Percentiles rank a stretch among this genome's conserved stretches.
phyloP scores from a whole-genome alignment of 2,797 vertebrate genomes.

The Gymnocypris eckloni region DNA sequence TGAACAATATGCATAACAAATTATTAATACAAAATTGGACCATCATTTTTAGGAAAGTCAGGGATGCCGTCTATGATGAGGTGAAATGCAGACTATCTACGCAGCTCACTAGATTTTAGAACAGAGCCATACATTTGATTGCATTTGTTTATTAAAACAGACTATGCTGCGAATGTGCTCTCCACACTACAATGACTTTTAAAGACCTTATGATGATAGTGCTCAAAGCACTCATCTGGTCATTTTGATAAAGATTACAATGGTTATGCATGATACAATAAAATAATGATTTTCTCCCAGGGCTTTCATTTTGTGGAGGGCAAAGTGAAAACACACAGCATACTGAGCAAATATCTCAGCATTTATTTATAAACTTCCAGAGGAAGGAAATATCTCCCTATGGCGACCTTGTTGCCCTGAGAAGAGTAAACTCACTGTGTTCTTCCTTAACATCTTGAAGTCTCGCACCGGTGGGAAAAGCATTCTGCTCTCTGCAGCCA shows the following conservation, averaged over 20 bases:
- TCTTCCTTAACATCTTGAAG: slow-evolving; percentile 8
- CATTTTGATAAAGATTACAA: slow-evolving; percentile 40
- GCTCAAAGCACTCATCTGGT: slow-evolving; percentile 25
- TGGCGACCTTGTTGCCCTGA: slow-evolving; percentile 6
- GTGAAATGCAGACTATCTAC: background rate
- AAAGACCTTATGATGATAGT: slow-evolving; percentile 28
- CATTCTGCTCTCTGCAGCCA: slow-evolving; percentile 16
- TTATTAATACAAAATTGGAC: background rate
- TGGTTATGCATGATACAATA: slow-evolving; percentile 22
- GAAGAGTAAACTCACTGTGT: slow-evolving; percentile 14
- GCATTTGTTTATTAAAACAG: slow-evolving; percentile 13
- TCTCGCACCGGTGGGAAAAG: slow-evolving; percentile 3
- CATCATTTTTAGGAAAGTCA: background rate
- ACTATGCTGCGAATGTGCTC: slow-evolving; percentile 1
- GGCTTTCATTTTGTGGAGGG: slow-evolving; percentile 3
- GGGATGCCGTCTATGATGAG: background rate
- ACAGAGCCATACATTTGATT: background rate
- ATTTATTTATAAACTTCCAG: slow-evolving; percentile 12
- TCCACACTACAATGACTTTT: slow-evolving; percentile 19
- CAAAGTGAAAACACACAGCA: background rate
- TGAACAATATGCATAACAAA: background rate
- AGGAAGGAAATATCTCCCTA: background rate
- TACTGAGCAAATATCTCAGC: slow-evolving; percentile 1
- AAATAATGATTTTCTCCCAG: slow-evolving; percentile 30
- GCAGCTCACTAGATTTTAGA: background rate